Conservation (phyloP, 53 echinoderm and acorn worm genomes). For the Crossaster papposus region DNA sequence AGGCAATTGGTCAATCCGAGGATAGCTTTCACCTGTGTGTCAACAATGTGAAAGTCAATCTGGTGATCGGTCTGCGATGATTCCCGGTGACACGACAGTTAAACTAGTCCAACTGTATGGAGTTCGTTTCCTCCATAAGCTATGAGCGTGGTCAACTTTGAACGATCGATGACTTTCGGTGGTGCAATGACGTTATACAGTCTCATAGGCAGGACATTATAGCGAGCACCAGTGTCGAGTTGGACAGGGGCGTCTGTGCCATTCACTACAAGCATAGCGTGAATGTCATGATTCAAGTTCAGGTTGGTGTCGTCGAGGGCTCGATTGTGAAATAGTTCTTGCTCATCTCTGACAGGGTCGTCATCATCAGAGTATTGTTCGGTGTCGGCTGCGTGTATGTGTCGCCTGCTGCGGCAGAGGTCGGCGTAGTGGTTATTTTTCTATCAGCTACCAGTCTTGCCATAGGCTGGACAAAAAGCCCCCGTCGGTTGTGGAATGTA, state of each 20-base stretch:
- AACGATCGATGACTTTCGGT: too few species aligned
- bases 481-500: not conserved
- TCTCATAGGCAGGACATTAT: too few species aligned
- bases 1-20: too few species aligned
- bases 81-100: too few species aligned
- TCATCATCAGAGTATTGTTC: not conserved
- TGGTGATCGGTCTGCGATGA: too few species aligned
- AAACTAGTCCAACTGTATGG: too few species aligned
- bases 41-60: too few species aligned
- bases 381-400: not conserved
- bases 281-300: not conserved
- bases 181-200: too few species aligned
- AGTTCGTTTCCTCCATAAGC: too few species aligned
- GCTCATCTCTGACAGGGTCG: not conserved
- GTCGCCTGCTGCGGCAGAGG: not conserved
- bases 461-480: constrained; percentile 24
- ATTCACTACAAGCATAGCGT: constrained; percentile 27
- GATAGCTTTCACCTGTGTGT: too few species aligned
- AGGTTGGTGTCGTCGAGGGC: constrained; percentile 7
- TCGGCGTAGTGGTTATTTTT: constrained; percentile 9
- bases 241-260: not conserved
- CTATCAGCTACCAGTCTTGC: constrained; percentile 11
- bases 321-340: not conserved
- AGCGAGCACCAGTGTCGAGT: constrained; percentile 44
- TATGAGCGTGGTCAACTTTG: too few species aligned